Base-by-base conservation (phyloP, 2,888 invertebrate genomes). In the Troides aeacus region DNA sequence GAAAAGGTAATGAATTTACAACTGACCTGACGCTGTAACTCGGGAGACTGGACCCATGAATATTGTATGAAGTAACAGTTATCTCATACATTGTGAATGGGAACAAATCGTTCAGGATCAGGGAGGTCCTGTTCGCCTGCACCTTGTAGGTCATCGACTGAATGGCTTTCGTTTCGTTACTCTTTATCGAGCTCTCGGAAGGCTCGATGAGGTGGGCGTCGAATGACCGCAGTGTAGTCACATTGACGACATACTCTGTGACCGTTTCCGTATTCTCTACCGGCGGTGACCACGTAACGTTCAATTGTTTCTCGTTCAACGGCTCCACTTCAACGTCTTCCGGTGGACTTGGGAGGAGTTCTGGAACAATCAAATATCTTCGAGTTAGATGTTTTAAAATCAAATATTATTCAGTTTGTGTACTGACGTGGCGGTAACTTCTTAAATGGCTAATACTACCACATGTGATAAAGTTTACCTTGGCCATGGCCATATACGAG, bases 81-180 rank as follows among this genome's bases (percentile, higher is more conserved):
- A 97, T 93, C 79, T 97, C 96, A 82, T 97, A 97, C 97, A 97
- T 97, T 0, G 96, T 97, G 79, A 96, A 95, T 0, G 97, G 96
- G 17, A 93, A 90, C 53, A 97, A 88, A 79, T 95, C 93, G 75
- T 93, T 94, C 2, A 97, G 80, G 0, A 94, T 84, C 0, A 95
- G 88, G 66, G 86, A 93, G 1, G 94, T 95, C 75, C 93, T 93
- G 73, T 94, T 94, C 5, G 93, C 91, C 2, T 93, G 92, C 0
- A 96, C 95, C 79, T 92, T 94, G 66, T 90, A 88, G 64, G 92
- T 93, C 75, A 91, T 82, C 0, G 88, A 83, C 78, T 83, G 75
- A 63, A 77, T 74, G 64, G 76, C 77, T 64, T 77, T 85, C 67
- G 78, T 72, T 4, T 85, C 77, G 2, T 80, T 83, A 69, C 86